A percentile compares a stretch with the other conserved stretches of the same genome.
These are phyloP conservation scores for Calliopsis andreniformis DNA, from an alignment of 1,140 invertebrate species.

Conservation along the genomic window DNA sequence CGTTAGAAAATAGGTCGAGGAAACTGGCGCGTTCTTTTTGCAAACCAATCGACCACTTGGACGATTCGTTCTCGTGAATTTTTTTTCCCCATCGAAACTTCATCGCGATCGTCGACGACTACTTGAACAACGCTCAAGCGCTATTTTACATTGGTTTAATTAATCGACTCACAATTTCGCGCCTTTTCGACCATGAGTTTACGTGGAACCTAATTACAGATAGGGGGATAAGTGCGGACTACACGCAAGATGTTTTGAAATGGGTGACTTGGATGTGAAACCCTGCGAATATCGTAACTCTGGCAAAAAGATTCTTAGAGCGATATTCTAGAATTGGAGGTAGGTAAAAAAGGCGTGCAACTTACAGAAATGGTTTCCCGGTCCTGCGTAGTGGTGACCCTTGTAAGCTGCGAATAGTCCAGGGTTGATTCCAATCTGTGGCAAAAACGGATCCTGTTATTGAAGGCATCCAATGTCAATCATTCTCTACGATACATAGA, in stretches of 20 bases:
- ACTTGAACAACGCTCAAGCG: neutral
- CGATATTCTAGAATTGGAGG: no score
- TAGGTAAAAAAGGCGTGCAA: conserved; percentile 54
- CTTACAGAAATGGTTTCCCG: conserved; percentile 98
- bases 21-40: conserved; percentile 2
- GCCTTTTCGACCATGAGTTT: neutral
- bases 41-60: conserved; percentile 16
- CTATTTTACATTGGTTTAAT: conserved; percentile 7
- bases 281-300: no score
- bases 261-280: neutral
- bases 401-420: conserved; percentile 98
- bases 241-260: neutral
- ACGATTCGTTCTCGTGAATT: conserved; percentile 10
- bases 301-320: no score
- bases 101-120: conserved; percentile 5
- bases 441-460: conserved; percentile 58
- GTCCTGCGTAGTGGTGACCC: conserved; percentile 98
- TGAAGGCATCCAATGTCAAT: no score
- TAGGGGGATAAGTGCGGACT: no score
- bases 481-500: no score
- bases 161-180: neutral
- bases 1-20: conserved; percentile 3
- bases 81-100: conserved; percentile 12
- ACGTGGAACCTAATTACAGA: neutral
- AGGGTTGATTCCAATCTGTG: conserved; percentile 98